Evolutionary conservation across 2,888 invertebrate genomes (phyloP).

Genomic region (Ptychoptera contaminata): DNA sequence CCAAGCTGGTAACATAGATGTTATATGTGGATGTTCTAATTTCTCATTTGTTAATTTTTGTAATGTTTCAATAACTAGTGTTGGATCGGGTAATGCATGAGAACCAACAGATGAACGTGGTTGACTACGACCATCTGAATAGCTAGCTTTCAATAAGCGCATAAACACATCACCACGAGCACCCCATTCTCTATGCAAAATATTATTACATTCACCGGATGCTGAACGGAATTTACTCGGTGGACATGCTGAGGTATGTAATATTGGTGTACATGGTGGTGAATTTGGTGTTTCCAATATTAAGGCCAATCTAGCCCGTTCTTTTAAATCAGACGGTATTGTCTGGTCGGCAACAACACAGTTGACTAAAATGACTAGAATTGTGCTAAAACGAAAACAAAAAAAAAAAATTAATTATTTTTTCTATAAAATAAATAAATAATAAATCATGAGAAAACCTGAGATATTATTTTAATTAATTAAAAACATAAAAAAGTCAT

Average conservation of each 20-base stretch:
- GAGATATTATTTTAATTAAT: no score
- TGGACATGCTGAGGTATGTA: slow-evolving; percentile 42
- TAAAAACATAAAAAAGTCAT: no score
- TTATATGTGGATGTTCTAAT: slow-evolving; percentile 53
- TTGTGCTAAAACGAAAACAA: neutral
- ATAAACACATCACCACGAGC: slow-evolving; percentile 62
- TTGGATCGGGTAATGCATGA: slow-evolving; percentile 45
- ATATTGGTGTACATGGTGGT: slow-evolving; percentile 5
- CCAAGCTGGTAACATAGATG: slow-evolving; percentile 65
- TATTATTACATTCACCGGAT: slow-evolving; percentile 79
- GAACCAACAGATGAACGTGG: slow-evolving; percentile 36
- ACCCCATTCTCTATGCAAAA: slow-evolving; percentile 72
- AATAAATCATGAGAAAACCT: no score
- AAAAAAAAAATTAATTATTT: neutral
- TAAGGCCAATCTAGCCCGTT: slow-evolving; percentile 8
- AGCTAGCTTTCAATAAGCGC: slow-evolving; percentile 52
- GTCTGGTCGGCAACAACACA: neutral
- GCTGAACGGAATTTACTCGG: slow-evolving; percentile 69
- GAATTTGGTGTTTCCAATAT: slow-evolving; percentile 8
- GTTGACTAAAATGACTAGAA: neutral
- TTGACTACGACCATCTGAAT: slow-evolving; percentile 43
- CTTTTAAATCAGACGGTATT: slow-evolving; percentile 9
- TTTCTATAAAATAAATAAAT: no score
- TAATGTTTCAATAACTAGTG: slow-evolving; percentile 40
- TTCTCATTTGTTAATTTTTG: slow-evolving; percentile 36